These are phyloP conservation scores for Aricia artaxerxes DNA, from an alignment of 2,888 invertebrate species.

Conservation along the genomic window DNA sequence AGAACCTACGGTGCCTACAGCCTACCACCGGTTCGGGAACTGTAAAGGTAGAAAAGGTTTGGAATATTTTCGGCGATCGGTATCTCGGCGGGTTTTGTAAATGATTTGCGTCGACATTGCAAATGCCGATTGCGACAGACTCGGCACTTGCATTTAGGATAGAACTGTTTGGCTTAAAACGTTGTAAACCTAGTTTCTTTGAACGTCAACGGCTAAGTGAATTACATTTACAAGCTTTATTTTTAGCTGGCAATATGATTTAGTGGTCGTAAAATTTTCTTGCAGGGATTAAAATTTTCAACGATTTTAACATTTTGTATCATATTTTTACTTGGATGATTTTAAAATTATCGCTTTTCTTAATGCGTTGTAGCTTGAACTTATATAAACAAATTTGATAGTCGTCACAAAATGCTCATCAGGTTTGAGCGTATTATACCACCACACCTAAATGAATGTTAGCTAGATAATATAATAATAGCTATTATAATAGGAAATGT, in stretches of 20 bases:
- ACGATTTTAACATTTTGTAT: background rate
- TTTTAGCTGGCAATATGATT: slow-evolving; percentile 2
- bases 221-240: slow-evolving; percentile 26
- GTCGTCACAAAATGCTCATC: background rate
- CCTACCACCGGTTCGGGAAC: no score
- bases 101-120: slow-evolving; percentile 62
- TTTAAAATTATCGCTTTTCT: no score
- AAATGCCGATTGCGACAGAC: slow-evolving; percentile 67
- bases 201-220: slow-evolving; percentile 30
- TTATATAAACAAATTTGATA: background rate
- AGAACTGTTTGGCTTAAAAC: slow-evolving; percentile 69
- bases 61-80: slow-evolving; percentile 36
- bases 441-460: background rate
- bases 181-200: slow-evolving; percentile 71
- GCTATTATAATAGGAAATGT: background rate
- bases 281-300: slow-evolving; percentile 19
- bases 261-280: slow-evolving; percentile 19
- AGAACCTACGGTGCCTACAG: no score
- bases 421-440: background rate
- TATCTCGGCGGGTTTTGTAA: slow-evolving; percentile 55
- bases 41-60: background rate
- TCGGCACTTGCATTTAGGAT: slow-evolving; percentile 58
- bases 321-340: background rate
- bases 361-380: no score
- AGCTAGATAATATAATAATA: background rate